Base-by-base conservation (phyloP, 2,888 invertebrate genomes). In the Agonopterix subpropinquella region DNA sequence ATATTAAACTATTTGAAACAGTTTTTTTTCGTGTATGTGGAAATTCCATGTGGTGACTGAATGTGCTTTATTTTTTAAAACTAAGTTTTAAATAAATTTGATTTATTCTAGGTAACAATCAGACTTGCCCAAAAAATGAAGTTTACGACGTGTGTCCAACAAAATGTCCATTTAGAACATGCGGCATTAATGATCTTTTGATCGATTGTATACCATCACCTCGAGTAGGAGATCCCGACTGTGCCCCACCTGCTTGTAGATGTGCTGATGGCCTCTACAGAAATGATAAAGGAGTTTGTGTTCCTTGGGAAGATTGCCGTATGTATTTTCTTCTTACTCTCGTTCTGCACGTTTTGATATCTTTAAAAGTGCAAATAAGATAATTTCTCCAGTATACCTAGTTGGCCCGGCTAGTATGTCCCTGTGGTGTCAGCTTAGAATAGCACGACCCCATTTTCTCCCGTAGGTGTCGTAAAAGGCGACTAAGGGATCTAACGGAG, bases 281-380 rank as follows among this genome's bases (percentile, higher is more conserved):
- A 47, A 58, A 68, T 44, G 41, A 45, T 11, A 41, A 54, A 35
- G 65, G 64, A 18, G 41, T 46, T 37, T 73, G 72, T 45, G 58
- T 72, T 2, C 58, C 64, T 28, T 52, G 53, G 15, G 41, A 60
- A 0, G 43, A 71, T 36, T 75, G 72, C 49, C 55, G 70, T 73
- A 52, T 42, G 42, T 42, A 28, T 28, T 28, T 28, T 28, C 28
- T 5, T 28, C 28, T 28, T 1, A 28, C 28, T 28, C 28, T 28
- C 5, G 28, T 18, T 18, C 18, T 18, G 18, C 18, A 18, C 4
- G 18, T 18, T 18, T 18, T 18, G 18, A 18, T 18, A 4, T 18
- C 18, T 18, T 18, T 18, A 4, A 18, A 18, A 18, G 4, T 18
- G 3, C 18, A 18, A 18, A 18, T n/a, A n/a, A n/a, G n/a, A n/a